phyloP scores from a whole-genome alignment of 2,797 vertebrate genomes.

The Taenioides sp. region DNA sequence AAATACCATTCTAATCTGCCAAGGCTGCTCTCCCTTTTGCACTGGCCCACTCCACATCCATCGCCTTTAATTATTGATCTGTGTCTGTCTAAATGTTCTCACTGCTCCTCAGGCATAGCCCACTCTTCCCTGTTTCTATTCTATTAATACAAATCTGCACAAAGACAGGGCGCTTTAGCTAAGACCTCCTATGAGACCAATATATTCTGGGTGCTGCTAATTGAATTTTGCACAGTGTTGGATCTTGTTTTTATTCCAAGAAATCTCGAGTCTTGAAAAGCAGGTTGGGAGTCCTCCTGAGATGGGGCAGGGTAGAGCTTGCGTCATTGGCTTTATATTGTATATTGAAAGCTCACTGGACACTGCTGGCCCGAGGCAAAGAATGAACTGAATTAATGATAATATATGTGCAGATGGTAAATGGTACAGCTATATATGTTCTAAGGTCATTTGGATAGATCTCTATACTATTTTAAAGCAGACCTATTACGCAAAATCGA shows the following conservation, averaged over 20 bases:
- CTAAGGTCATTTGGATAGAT: not conserved
- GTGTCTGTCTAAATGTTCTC: constrained; percentile 18
- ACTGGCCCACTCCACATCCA: constrained; percentile 12
- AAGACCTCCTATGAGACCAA: constrained; percentile 31
- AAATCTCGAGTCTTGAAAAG: not conserved
- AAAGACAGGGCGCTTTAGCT: constrained; percentile 11
- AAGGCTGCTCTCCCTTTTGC: constrained; percentile 20
- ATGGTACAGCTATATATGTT: not conserved
- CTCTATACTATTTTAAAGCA: not conserved
- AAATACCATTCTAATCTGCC: constrained; percentile 18
- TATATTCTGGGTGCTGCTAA: constrained; percentile 42
- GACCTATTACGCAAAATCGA: too few species aligned
- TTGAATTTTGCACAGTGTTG: constrained; percentile 46
- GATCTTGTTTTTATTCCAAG: constrained; percentile 44
- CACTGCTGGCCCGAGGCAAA: not conserved
- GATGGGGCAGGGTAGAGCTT: constrained; percentile 34
- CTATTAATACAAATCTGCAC: not conserved
- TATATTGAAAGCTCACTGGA: constrained; percentile 16
- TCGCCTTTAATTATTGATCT: constrained; percentile 34
- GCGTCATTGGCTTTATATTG: constrained; percentile 6
- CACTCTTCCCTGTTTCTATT: constrained; percentile 4
- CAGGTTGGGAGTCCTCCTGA: constrained; percentile 23
- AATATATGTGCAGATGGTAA: not conserved
- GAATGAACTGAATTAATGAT: not conserved
- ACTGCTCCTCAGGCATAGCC: constrained; percentile 12